Percentiles rank a stretch among this genome's conserved stretches.
These are phyloP conservation scores for Manduca sexta DNA, from an alignment of 1,140 invertebrate genomes.

Conservation along the genomic window DNA sequence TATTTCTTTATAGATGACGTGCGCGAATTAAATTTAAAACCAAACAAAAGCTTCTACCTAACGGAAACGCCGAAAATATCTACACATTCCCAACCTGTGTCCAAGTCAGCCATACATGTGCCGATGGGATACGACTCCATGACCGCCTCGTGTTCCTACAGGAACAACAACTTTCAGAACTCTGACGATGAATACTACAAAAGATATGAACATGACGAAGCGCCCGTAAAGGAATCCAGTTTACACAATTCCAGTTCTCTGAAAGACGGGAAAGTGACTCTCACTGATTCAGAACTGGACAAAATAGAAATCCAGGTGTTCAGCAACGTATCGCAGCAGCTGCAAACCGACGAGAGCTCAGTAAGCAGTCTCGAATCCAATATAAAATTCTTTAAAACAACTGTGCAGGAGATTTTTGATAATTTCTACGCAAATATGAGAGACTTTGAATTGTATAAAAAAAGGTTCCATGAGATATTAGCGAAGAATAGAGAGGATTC, in stretches of 20 bases:
- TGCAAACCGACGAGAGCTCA: slow-evolving; percentile 36
- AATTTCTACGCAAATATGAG: slow-evolving; percentile 46
- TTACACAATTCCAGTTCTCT: slow-evolving; percentile 13
- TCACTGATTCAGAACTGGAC: slow-evolving; percentile 42
- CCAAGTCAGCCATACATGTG: slow-evolving; percentile 34
- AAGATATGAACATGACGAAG: slow-evolving; percentile 42
- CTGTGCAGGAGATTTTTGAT: slow-evolving; percentile 53
- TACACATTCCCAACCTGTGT: slow-evolving; percentile 12
- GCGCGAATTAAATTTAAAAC: slow-evolving; percentile 14
- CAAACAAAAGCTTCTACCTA: slow-evolving; percentile 25
- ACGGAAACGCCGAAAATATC: slow-evolving; percentile 8
- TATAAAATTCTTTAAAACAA: slow-evolving; percentile 53
- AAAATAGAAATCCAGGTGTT: slow-evolving; percentile 44
- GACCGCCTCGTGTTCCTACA: not conserved
- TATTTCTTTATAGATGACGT: slow-evolving; percentile 5
- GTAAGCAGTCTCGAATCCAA: slow-evolving; percentile 40
- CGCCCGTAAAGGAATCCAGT: slow-evolving; percentile 44
- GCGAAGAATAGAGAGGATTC: slow-evolving; percentile 37
- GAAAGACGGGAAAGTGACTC: slow-evolving; percentile 15
- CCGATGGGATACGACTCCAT: not conserved
- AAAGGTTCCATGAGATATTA: slow-evolving; percentile 46
- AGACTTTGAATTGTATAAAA: slow-evolving; percentile 55
- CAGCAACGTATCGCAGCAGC: slow-evolving; percentile 40
- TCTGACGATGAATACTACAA: slow-evolving; percentile 39
- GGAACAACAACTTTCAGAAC: not conserved